phyloP scores from a whole-genome alignment of 2,888 invertebrate genomes.

The Autographa gamma region DNA sequence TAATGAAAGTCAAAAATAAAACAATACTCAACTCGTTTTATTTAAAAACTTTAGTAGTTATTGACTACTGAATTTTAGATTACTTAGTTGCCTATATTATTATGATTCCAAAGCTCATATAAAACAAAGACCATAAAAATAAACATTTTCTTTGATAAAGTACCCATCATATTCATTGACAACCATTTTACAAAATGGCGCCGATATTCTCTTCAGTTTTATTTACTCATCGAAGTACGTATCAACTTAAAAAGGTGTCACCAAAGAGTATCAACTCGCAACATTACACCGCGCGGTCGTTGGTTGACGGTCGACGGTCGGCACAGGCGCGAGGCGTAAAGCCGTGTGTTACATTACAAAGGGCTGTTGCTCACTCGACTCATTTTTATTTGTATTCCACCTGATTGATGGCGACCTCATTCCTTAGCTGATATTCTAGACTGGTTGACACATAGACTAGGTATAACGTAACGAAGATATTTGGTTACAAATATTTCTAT shows the following conservation, averaged over 20 bases:
- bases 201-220: background rate
- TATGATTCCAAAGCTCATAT: too few species aligned
- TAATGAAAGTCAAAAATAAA: too few species aligned
- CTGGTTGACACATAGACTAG: slow-evolving; percentile 9
- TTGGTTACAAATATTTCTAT: too few species aligned
- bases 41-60: too few species aligned
- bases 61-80: too few species aligned
- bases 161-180: too few species aligned
- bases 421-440: slow-evolving; percentile 42
- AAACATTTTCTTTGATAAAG: too few species aligned
- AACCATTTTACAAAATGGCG: background rate
- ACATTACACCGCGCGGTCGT: slow-evolving; percentile 36
- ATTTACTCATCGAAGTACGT: background rate
- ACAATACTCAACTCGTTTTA: too few species aligned
- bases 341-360: slow-evolving; percentile 52
- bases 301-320: slow-evolving; percentile 18
- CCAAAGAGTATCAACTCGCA: slow-evolving; percentile 33
- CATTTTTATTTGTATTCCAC: slow-evolving; percentile 39
- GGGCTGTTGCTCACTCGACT: slow-evolving; percentile 26
- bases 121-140: too few species aligned
- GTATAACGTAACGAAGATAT: slow-evolving; percentile 2
- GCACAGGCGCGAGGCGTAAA: slow-evolving; percentile 14
- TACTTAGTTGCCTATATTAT: too few species aligned
- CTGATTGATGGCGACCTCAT: slow-evolving; percentile 54
- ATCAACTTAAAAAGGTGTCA: background rate